Conservation (phyloP, 1,140 invertebrate species). For the Amyelois transitella region DNA sequence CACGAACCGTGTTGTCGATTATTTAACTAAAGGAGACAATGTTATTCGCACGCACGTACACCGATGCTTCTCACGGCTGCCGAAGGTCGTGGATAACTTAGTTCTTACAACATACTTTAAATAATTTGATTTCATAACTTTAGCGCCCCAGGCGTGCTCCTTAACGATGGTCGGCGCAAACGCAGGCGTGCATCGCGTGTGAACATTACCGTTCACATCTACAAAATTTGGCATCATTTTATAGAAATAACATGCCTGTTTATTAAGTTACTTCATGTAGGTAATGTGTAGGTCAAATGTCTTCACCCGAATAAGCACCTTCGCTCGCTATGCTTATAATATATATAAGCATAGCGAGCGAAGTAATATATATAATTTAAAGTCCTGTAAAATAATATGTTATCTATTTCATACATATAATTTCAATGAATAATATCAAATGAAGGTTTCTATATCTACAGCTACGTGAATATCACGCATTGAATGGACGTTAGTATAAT, state of each 20-base stretch:
- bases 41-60: slow-evolving; percentile 46
- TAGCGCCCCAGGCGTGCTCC: slow-evolving; percentile 30
- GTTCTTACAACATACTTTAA: slow-evolving; percentile 62
- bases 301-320: not conserved
- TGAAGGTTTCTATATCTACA: no score
- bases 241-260: not conserved
- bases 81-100: slow-evolving; percentile 59
- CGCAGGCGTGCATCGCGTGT: not conserved
- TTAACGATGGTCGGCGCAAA: slow-evolving; percentile 22
- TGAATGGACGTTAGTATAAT: no score
- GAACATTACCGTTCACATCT: not conserved
- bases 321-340: no score
- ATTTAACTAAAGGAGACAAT: slow-evolving; percentile 59
- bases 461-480: no score
- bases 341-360: no score
- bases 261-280: not conserved
- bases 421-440: no score
- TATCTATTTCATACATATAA: no score
- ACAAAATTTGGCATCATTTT: not conserved
- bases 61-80: slow-evolving; percentile 56
- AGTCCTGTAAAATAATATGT: no score
- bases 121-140: slow-evolving; percentile 66
- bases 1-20: slow-evolving; percentile 50
- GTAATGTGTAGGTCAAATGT: not conserved
- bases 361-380: no score